Evolutionary conservation across 2,797 vertebrate genomes (phyloP), one percentile per base, ranked within the genome.

Genomic region (Poecilia velifera): DNA sequence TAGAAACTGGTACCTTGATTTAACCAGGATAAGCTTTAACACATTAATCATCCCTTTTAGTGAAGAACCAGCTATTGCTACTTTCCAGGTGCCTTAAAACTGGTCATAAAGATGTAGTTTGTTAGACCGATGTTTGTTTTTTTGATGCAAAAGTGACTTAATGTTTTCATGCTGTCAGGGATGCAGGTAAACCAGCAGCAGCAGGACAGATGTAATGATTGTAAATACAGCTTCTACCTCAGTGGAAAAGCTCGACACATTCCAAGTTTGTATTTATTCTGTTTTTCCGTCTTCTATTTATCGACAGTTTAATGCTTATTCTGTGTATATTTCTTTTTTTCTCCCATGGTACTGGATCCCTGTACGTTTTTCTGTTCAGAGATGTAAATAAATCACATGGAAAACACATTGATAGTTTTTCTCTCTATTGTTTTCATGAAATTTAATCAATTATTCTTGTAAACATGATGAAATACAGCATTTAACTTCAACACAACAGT

Each of bases 211-310:
- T 22, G 70, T 39, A 34, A 79, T 77, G 78, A 88, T 73, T 84
- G 79, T 84, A 72, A 79, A 76, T 70, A 73, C 9, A 88, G 76
- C 57, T 62, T 45, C 90, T 93, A 94, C 92, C 92, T 95, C 92
- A 84, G 1, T 72, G 84, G 66, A 84, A 36, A 70, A 57, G 86
- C 57, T 74, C 28, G 78, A 86, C 45, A 72, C 79, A 88, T 86
- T 87, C 84, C 82, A 75, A 74, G 59, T 74, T 25, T 81, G 25
- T 87, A 84, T 90, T 90, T 91, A 93, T 91, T 91, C 76, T 43
- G 36, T 78, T 76, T 59, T 43, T 5, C 84, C 73, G 6, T 41
- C 9, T 73, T 82, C 76, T 78, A 72, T 46, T 81, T 78, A 68
- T 76, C 55, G 51, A 5, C 51, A 73, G n/a, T 81, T 12, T 68